Conservation (phyloP, 2,113 vertebrate genomes). For the Campylomormyrus numenius region DNA sequence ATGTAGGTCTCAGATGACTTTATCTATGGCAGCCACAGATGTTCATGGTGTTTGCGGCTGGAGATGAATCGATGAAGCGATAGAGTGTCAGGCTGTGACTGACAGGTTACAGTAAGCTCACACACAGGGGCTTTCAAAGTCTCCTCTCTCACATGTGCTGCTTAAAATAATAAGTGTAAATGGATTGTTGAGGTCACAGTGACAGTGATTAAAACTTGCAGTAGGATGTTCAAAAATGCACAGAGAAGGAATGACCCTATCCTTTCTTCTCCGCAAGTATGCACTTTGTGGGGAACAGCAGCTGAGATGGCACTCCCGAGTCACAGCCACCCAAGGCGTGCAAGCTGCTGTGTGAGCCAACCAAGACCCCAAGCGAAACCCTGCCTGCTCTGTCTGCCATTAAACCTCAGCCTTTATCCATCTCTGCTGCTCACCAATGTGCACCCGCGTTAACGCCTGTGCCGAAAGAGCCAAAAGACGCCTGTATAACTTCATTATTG, state of each 20-base stretch:
- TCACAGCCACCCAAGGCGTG: neutral
- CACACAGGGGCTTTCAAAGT: neutral
- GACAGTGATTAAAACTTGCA: neutral
- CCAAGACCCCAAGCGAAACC: neutral
- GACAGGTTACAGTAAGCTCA: neutral
- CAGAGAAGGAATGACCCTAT: neutral
- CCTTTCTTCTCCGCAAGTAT: neutral
- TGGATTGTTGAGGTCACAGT: neutral
- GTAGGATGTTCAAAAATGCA: neutral
- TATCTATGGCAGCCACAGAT: neutral
- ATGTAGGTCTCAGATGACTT: neutral
- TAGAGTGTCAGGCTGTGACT: neutral
- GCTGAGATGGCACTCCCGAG: neutral
- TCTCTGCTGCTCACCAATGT: neutral
- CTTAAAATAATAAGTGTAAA: neutral
- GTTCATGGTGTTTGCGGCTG: neutral
- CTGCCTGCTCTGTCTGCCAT: neutral
- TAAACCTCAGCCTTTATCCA: neutral
- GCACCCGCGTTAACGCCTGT: neutral
- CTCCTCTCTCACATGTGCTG: neutral
- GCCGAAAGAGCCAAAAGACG: neutral
- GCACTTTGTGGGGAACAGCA: neutral
- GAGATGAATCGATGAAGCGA: neutral
- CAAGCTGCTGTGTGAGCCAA: neutral
- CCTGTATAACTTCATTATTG: neutral